Percentiles rank a stretch among this genome's conserved stretches.
Evolutionary conservation across 1,140 invertebrate species (phyloP).

Genomic region (Caenorhabditis tropicalis): DNA sequence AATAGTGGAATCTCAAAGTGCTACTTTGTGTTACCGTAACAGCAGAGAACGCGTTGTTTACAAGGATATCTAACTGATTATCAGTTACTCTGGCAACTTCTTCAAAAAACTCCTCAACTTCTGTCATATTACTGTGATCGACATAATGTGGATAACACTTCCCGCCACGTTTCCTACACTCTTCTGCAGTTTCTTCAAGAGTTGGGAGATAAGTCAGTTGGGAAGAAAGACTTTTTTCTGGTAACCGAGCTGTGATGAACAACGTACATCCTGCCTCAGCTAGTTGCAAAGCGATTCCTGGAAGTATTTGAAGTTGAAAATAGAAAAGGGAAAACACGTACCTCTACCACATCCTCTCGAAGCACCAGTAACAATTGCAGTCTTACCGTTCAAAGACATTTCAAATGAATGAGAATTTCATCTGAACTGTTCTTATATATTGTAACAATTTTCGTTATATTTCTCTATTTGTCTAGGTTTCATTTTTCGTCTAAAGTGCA

Average conservation of each 20-base stretch:
- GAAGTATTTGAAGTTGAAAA: background rate
- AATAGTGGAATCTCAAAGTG: too few species aligned
- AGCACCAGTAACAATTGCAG: slow-evolving; percentile 73
- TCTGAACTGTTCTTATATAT: background rate
- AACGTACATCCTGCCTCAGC: slow-evolving; percentile 48
- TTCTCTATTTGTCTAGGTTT: background rate
- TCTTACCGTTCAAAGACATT: slow-evolving; percentile 63
- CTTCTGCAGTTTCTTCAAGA: slow-evolving; percentile 24
- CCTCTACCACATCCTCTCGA: slow-evolving; percentile 72
- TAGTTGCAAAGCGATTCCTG: slow-evolving; percentile 47
- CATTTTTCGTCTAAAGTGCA: slow-evolving; percentile 31
- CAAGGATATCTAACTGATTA: slow-evolving; percentile 73
- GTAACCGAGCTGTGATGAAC: slow-evolving; percentile 33
- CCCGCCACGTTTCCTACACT: slow-evolving; percentile 68
- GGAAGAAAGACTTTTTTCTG: slow-evolving; percentile 19
- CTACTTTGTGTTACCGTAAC: slow-evolving; percentile 65
- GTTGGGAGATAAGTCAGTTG: slow-evolving; percentile 11
- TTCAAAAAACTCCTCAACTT: slow-evolving; percentile 73
- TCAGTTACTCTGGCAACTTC: slow-evolving; percentile 72
- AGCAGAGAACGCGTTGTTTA: slow-evolving; percentile 75
- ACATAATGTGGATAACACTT: slow-evolving; percentile 72
- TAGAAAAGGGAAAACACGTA: background rate
- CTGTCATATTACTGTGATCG: slow-evolving; percentile 73
- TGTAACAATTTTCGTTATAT: background rate
- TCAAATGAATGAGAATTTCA: background rate